Conservation (phyloP, 2,797 vertebrate genomes). For the Fringilla coelebs region DNA sequence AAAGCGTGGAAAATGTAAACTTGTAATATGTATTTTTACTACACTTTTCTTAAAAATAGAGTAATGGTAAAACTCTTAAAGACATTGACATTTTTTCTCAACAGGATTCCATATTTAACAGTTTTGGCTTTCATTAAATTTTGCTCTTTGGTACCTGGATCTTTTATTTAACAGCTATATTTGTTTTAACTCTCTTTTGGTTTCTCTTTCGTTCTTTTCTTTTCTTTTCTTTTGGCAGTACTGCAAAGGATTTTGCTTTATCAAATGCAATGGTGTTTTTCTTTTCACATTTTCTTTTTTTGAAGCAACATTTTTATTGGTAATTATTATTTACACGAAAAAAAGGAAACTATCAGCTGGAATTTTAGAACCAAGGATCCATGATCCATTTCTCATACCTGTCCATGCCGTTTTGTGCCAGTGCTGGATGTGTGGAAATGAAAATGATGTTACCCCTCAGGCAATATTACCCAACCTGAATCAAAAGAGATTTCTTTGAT, state of each 20-base stretch:
- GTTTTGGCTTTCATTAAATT: constrained; percentile 84
- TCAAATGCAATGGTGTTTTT: constrained; percentile 62
- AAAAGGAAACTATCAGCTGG: constrained; percentile 60
- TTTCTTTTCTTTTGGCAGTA: constrained; percentile 32
- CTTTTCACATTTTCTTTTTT: constrained; percentile 62
- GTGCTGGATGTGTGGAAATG: constrained; percentile 62
- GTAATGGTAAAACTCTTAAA: constrained; percentile 75
- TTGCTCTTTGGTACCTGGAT: constrained; percentile 83
- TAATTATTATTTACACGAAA: constrained; percentile 62
- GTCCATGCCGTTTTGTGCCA: constrained; percentile 70
- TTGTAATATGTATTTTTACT: constrained; percentile 87
- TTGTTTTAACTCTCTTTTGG: constrained; percentile 69
- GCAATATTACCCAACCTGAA: constrained; percentile 58
- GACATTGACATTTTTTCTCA: constrained; percentile 82
- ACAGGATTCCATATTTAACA: constrained; percentile 80
- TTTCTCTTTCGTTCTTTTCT: not conserved
- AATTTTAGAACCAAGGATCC: constrained; percentile 73
- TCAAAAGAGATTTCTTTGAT: constrained; percentile 50
- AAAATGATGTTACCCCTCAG: constrained; percentile 59
- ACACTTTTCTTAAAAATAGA: constrained; percentile 87
- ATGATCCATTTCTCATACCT: constrained; percentile 67
- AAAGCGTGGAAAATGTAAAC: constrained; percentile 76
- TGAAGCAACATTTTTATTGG: constrained; percentile 44
- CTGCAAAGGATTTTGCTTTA: constrained; percentile 64
- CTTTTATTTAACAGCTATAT: constrained; percentile 80